Conservation (phyloP, 2,113 vertebrate genomes). For the Saccopteryx bilineata region DNA sequence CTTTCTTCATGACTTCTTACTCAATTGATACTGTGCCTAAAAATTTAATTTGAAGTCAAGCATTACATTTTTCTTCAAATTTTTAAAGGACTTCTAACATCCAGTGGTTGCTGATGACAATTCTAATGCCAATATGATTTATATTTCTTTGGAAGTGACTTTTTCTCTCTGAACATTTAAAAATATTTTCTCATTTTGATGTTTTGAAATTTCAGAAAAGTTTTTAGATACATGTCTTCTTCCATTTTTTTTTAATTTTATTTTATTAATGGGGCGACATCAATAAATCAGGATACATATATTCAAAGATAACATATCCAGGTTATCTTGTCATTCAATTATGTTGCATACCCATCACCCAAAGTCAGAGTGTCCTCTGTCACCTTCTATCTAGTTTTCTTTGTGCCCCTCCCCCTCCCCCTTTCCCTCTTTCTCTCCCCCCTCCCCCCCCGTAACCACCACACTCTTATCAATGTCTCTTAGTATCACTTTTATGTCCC, state of each 20-base stretch:
- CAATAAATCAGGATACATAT: no score
- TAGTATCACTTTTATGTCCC: no score
- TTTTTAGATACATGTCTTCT: neutral
- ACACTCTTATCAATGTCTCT: no score
- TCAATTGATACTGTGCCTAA: neutral
- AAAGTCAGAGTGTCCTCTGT: no score
- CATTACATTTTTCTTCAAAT: neutral
- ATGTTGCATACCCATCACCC: no score
- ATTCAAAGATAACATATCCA: no score
- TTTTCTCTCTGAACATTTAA: neutral
- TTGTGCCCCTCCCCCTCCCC: no score
- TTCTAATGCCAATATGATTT: neutral
- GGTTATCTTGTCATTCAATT: no score
- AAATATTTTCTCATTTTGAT: neutral
- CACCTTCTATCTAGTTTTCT: no score
- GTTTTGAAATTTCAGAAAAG: constrained; percentile 5
- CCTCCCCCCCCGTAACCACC: no score
- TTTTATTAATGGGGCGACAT: no score
- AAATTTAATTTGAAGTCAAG: neutral
- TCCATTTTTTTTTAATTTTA: neutral
- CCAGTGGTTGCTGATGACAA: neutral
- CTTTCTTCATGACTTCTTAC: neutral
- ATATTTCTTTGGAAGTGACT: constrained; percentile 38
- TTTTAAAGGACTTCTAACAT: neutral
- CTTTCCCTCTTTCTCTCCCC: no score